These are phyloP conservation scores for Drosophila hawaiiensis DNA, from an alignment of 2,888 invertebrate species.

Conservation along the genomic window DNA sequence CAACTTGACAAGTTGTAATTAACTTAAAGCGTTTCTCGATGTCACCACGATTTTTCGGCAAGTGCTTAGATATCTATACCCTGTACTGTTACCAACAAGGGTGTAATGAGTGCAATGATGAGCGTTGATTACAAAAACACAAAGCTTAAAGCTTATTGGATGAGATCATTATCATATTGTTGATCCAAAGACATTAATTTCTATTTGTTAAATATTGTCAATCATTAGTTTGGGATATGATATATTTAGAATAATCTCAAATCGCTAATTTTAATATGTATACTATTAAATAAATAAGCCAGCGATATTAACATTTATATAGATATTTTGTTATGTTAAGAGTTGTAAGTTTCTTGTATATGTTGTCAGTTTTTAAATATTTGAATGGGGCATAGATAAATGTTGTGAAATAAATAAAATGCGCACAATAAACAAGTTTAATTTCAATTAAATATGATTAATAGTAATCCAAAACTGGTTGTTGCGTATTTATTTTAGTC, in stretches of 20 bases:
- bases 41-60: conserved; percentile 23
- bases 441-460: conserved; percentile 4
- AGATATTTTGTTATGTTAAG: no score
- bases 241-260: background rate
- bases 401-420: conserved; percentile 1
- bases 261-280: background rate
- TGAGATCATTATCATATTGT: background rate
- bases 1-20: conserved; percentile 78
- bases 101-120: background rate
- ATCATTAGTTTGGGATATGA: background rate
- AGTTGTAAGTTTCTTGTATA: background rate
- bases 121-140: background rate
- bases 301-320: background rate
- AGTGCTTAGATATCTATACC: conserved; percentile 9
- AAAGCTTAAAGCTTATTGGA: background rate
- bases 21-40: conserved; percentile 79
- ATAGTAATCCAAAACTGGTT: conserved; percentile 18
- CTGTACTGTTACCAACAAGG: background rate
- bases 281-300: background rate
- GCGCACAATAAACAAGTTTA: background rate
- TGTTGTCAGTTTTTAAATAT: background rate
- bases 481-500: background rate
- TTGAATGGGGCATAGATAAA: background rate
- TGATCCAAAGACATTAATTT: background rate
- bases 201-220: background rate